Evolutionary conservation across 1,140 invertebrate species (phyloP), one percentile per base, ranked within the genome.

Genomic region (Bombus huntii): DNA sequence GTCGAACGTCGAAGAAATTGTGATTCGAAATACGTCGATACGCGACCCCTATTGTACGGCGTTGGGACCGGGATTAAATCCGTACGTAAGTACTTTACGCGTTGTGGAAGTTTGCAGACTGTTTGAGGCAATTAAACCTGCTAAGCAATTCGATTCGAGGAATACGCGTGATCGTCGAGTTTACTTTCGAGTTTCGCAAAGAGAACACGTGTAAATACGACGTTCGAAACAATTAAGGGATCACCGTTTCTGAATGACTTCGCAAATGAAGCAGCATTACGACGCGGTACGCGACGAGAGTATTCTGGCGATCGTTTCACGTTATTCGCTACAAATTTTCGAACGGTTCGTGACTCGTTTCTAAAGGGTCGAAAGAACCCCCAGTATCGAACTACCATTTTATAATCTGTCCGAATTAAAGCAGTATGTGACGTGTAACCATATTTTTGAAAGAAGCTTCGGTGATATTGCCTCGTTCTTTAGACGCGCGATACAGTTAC

Each of bases 171-270:
- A 25, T 47, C 6, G 62, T 34, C 31, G 65, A 42, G 65, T 70
- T 70, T 80, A 53, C 78, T 47, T 70, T 80, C 77, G 37, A 47
- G 78, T 70, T 70, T 80, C 78, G 39, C 31, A 39, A 28, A 76
- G 74, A 76, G 62, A 44, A 66, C 59, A 25, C 59, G 59, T 44
- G 77, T 47, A 76, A 47, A 66, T 68, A 79, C 62, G 31, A 25
- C 39, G 77, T 34, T 68, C n/a, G 62, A 34, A 37, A 66, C 62
- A 79, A 68, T 79, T 68, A 76, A 44, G 77, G n/a, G 77, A 68
- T 79, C 62, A 25, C 39, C 37, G 42, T 79, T 47, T 42, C 74
- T 28, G 70, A 44, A 73, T 59, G 37, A 59, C 47, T 76, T 31
- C 10, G 34, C 53, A n/a, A 34, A 22, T 37, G 74, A 76, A 37